Conservation (phyloP, 2,113 vertebrate genomes). For the Nothocercus julius region DNA sequence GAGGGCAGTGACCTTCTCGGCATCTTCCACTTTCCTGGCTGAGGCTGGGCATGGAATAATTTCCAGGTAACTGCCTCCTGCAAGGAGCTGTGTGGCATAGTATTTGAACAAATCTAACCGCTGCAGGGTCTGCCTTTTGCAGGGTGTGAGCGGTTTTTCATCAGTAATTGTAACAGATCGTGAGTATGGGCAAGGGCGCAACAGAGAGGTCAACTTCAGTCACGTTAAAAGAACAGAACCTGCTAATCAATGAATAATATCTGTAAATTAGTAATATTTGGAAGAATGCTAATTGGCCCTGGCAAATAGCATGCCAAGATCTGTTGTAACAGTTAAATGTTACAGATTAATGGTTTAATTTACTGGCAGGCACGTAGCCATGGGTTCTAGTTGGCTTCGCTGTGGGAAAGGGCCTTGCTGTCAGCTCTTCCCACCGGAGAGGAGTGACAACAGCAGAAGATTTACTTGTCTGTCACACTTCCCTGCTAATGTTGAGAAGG, state of each 20-base stretch:
- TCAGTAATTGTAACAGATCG: neutral
- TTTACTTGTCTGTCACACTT: slow-evolving; percentile 54
- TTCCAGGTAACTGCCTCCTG: neutral
- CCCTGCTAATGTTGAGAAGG: neutral
- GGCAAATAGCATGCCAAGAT: neutral
- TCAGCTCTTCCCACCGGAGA: neutral
- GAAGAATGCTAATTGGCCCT: neutral
- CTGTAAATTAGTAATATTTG: neutral
- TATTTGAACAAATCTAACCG: neutral
- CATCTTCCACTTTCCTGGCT: slow-evolving; percentile 27
- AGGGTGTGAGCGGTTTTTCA: neutral
- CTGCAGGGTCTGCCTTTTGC: neutral
- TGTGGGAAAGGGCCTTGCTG: slow-evolving; percentile 28
- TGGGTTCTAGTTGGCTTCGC: slow-evolving; percentile 15
- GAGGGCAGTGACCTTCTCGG: slow-evolving; percentile 25
- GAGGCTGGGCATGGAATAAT: neutral
- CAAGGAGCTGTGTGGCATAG: neutral
- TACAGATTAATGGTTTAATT: slow-evolving; percentile 13
- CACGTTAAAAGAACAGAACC: neutral
- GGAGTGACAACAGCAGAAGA: slow-evolving; percentile 19
- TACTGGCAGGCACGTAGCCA: neutral
- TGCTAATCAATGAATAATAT: neutral
- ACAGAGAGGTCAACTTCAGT: neutral
- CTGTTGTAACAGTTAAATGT: slow-evolving; percentile 17
- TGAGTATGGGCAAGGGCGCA: neutral